Percentiles rank a stretch among this genome's conserved stretches.
Evolutionary conservation across 2,888 invertebrate species (phyloP).

Genomic region (Scelioninae gen. 2): DNA sequence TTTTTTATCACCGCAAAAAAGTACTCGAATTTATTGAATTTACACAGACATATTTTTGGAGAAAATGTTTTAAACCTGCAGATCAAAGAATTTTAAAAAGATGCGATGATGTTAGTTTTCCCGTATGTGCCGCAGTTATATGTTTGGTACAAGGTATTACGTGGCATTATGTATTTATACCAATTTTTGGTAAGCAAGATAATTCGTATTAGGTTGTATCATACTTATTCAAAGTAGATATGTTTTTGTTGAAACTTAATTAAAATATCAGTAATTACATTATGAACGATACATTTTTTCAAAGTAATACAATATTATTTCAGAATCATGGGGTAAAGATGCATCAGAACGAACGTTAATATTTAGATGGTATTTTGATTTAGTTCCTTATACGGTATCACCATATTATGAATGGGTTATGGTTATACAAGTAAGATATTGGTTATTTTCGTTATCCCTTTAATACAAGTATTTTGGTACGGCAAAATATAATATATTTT

Average conservation of each 20-base stretch:
- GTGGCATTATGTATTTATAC: conserved; percentile 61
- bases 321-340: conserved; percentile 44
- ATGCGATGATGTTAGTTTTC: conserved; percentile 56
- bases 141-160: conserved; percentile 56
- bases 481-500: conserved; percentile 23
- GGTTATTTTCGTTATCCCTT: too few relatives aligned
- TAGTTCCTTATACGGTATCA: conserved; percentile 45
- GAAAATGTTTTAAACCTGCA: conserved; percentile 45
- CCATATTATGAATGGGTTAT: conserved; percentile 53
- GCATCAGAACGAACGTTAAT: conserved; percentile 41
- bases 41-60: conserved; percentile 62
- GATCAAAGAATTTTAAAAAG: conserved; percentile 58
- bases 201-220: too few relatives aligned
- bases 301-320: too few relatives aligned
- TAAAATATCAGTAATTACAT: too few relatives aligned
- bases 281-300: too few relatives aligned
- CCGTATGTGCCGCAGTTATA: conserved; percentile 41
- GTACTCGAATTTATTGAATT: conserved; percentile 61
- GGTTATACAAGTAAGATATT: conserved; percentile 36
- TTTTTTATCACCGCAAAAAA: conserved; percentile 55
- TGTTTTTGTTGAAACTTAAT: too few relatives aligned
- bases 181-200: conserved; percentile 64
- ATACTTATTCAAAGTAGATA: too few relatives aligned
- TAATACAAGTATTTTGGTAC: too few relatives aligned
- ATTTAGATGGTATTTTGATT: conserved; percentile 52